phyloP scores from a whole-genome alignment of 2,888 invertebrate genomes.

The Nesidiocoris tenuis region DNA sequence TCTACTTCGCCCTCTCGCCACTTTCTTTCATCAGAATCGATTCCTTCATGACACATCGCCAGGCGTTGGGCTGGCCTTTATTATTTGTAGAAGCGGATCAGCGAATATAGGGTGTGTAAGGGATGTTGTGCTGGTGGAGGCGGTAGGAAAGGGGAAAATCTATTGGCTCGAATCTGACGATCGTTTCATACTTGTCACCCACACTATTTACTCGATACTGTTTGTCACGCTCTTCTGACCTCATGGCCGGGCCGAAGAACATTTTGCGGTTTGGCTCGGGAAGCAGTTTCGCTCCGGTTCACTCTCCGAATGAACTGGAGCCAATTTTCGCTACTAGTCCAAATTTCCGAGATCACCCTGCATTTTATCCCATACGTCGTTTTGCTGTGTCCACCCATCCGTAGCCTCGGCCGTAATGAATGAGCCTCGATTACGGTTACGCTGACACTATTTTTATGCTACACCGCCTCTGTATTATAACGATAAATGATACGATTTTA shows the following conservation, averaged over 20 bases:
- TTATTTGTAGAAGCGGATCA: background rate
- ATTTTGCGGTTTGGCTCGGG: background rate
- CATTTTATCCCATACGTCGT: no score
- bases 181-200: constrained; percentile 29
- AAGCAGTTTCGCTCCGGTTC: background rate
- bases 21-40: background rate
- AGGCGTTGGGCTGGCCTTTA: background rate
- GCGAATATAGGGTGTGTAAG: background rate
- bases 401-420: no score
- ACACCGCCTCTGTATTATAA: no score
- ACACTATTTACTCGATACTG: constrained; percentile 17
- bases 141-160: no score
- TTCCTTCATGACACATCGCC: background rate
- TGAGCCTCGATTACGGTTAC: no score
- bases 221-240: background rate
- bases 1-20: background rate
- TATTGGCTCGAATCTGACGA: constrained; percentile 28
- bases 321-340: background rate
- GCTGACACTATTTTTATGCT: no score
- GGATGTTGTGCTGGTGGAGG: no score
- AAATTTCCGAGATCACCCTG: background rate
- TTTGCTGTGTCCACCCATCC: no score
- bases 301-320: background rate
- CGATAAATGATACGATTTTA: no score
- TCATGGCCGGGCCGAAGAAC: background rate